Base-by-base conservation (phyloP, 2,113 vertebrate species). In the Amphiprion ocellaris region DNA sequence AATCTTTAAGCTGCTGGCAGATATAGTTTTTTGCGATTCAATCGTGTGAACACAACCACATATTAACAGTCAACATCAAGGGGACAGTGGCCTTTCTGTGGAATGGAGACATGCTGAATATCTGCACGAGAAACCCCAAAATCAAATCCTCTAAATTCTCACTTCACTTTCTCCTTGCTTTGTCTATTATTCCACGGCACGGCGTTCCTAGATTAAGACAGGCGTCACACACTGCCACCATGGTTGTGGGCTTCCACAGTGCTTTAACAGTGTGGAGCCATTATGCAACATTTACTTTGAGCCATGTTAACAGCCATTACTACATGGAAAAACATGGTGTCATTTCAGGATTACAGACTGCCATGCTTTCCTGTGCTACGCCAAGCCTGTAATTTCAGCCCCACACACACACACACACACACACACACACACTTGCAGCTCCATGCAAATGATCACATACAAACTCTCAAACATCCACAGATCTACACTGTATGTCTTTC, bases 241-340 rank as follows among this genome's bases (percentile, higher is more conserved):
- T 16, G 70, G 55, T 33, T 69, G 69, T 59, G 70, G 50, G 76
- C 63, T 72, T 39, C 41, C 54, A 46, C 15, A 37, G 33, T 4
- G 21, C 68, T 26, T 85, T 65, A 66, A 79, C 65, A 77, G 83
- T 12, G 67, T 62, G 74, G 80, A 75, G 74, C 77, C 85, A 88
- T 93, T 92, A 88, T 67, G 58, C 69, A 91, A 74, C 79, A 23
- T 80, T 75, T 87, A 93, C 85, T 93, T 93, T 89, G 78, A 81
- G 86, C 69, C 81, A 69, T 92, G 90, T 91, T 94, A 93, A 92
- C 89, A 92, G 79, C 80, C 87, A 92, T 92, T 92, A 94, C 91
- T 82, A 93, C 89, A 94, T 70, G 89, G 92, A 93, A 93, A 91
- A 91, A 94, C 90, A 93, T 90, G 84, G 85, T 86, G 86, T 93